These are phyloP conservation scores for Julus scanicus DNA, from an alignment of 2,888 invertebrate genomes.

Conservation along the genomic window DNA sequence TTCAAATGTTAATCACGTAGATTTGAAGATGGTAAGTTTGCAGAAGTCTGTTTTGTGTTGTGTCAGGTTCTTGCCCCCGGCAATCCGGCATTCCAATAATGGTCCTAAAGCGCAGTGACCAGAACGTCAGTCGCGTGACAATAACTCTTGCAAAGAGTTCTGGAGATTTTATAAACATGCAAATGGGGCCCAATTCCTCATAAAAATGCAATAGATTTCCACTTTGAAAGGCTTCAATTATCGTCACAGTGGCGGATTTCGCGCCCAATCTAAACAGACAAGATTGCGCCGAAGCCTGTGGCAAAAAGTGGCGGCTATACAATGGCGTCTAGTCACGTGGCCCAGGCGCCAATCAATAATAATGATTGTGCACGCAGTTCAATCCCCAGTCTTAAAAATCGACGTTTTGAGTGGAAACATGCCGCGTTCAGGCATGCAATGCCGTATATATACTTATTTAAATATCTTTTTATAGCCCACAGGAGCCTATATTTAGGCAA, in stretches of 20 bases:
- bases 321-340: neutral
- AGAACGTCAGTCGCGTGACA: neutral
- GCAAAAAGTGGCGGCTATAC: neutral
- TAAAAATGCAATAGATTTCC: constrained; percentile 23
- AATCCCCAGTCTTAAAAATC: constrained; percentile 42
- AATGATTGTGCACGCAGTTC: constrained; percentile 31
- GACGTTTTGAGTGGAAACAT: constrained; percentile 38
- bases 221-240: constrained; percentile 25
- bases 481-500: neutral
- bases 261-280: constrained; percentile 19
- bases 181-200: neutral
- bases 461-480: constrained; percentile 30
- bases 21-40: neutral
- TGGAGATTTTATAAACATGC: constrained; percentile 15
- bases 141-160: neutral
- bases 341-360: neutral
- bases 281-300: neutral
- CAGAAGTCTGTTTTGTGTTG: too few species aligned
- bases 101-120: neutral
- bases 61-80: too few species aligned
- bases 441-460: neutral
- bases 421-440: constrained; percentile 25
- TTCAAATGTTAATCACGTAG: neutral
- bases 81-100: neutral
- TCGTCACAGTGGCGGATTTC: constrained; percentile 8